Evolutionary conservation across 2,113 vertebrate genomes (phyloP).

Genomic region (Platycercus adscitus): DNA sequence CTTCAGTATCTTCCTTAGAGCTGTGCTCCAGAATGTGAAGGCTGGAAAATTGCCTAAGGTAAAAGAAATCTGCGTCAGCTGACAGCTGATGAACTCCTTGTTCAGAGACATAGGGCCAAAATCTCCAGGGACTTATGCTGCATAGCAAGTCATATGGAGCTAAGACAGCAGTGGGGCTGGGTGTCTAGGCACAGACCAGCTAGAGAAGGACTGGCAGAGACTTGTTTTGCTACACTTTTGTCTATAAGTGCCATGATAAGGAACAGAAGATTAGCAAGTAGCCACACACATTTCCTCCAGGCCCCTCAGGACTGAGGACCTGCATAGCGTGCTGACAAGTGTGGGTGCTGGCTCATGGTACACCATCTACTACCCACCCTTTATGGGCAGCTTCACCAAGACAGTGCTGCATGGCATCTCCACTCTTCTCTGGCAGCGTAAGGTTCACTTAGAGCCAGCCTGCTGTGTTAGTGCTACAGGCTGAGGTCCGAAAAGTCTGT

Average conservation of each 20-base stretch:
- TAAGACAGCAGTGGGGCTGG: background rate
- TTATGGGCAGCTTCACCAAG: fast-evolving
- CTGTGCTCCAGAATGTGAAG: slow-evolving; percentile 35
- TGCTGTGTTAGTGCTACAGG: background rate
- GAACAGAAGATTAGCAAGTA: background rate
- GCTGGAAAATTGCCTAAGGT: slow-evolving; percentile 48
- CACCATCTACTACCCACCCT: background rate
- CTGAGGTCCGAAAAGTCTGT: background rate
- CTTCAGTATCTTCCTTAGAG: slow-evolving; percentile 12
- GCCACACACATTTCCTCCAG: background rate
- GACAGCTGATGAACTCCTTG: slow-evolving; percentile 31
- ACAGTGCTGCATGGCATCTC: background rate
- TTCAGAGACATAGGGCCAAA: slow-evolving; percentile 8
- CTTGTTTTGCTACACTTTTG: background rate
- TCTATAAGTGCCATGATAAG: background rate
- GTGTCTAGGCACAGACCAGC: background rate
- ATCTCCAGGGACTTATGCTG: background rate
- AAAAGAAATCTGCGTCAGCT: slow-evolving; percentile 10
- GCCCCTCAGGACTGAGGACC: background rate
- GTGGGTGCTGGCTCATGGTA: fast-evolving
- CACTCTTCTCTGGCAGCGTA: fast-evolving
- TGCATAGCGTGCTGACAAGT: fast-evolving
- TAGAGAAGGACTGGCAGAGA: fast-evolving
- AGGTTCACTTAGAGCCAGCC: fast-evolving
- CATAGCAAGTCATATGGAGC: background rate